Evolutionary conservation across 2,888 invertebrate species (phyloP), one percentile per base, ranked within the genome.

Genomic region (Acheta domesticus): DNA sequence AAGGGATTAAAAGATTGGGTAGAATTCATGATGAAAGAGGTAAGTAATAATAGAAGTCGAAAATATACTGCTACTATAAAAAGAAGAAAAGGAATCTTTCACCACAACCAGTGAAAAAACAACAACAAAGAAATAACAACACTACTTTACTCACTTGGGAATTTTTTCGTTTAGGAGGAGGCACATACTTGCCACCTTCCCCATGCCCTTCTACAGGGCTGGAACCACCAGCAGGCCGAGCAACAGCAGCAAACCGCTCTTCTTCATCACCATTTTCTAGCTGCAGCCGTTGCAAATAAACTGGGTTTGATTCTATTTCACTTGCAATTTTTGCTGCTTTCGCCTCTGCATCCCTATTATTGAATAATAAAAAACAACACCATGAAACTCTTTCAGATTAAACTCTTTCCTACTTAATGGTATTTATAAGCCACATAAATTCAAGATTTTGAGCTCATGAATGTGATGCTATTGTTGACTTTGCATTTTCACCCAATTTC

Each of bases 211-310:
- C 81, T 81, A 83, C 81, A 81, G 84, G 84, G 80, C 83, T 78
- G 78, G 82, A 80, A 23, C 82, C 81, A 23, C 82, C 82, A 49
- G 80, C 81, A 11, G 93, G 92, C 78, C 94, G 89, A 81, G 92
- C 90, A 21, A 97, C 98, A 16, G 97, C 94, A 78, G 97, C 96
- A 88, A 91, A 97, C 80, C 85, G 85, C 82, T 95, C 92, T 86
- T 97, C 97, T 85, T 96, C 96, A 85, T 96, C 96, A 0, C 96
- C 97, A 87, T 98, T 98, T 88, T 98, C 97, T 62, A 97, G 87
- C 83, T 95, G 96, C 77, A 93, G 89, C 82, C 96, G 91, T 73
- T 93, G 92, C 85, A 93, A 94, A 85, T 96, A 95, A 79, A 91
- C 89, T 1, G 95, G 93, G 85, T 94, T 94, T 85, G 90, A 93